Conservation (phyloP, 2,888 invertebrate species). For the Tuta absoluta region DNA sequence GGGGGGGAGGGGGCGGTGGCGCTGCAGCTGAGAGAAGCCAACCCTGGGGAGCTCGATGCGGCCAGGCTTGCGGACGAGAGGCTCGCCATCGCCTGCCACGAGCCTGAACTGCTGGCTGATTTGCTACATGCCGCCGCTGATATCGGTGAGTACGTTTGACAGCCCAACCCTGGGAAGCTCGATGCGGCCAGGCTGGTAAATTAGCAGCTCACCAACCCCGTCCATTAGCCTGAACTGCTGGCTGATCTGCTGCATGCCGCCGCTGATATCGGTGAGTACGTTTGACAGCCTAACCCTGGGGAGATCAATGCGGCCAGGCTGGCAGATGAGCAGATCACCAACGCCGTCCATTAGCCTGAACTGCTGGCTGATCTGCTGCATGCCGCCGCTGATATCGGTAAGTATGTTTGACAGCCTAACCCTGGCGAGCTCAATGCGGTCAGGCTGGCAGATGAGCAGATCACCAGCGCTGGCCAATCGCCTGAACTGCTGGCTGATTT, state of each 20-base stretch:
- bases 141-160: conserved; percentile 56
- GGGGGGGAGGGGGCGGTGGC: conserved; percentile 83
- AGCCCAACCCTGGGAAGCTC: conserved; percentile 46
- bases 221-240: conserved; percentile 88
- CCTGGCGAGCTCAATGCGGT: neutral
- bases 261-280: conserved; percentile 73
- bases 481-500: conserved; percentile 87
- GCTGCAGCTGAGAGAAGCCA: conserved; percentile 83
- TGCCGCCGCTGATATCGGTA: conserved; percentile 81
- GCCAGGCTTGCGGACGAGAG: conserved; percentile 81
- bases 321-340: conserved; percentile 85
- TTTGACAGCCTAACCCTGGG: neutral
- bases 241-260: conserved; percentile 86
- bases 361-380: conserved; percentile 87
- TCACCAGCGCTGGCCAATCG: conserved; percentile 88
- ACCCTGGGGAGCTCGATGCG: conserved; percentile 70
- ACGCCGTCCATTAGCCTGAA: conserved; percentile 88
- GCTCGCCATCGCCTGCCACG: conserved; percentile 87
- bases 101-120: conserved; percentile 87
- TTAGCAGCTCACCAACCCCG: conserved; percentile 86
- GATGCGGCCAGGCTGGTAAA: conserved; percentile 74
- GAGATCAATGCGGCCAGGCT: neutral
- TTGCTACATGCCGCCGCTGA: conserved; percentile 85
- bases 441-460: conserved; percentile 80
- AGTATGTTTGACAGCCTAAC: conserved; percentile 33